phyloP scores from a whole-genome alignment of 2,797 vertebrate species.

The Amblyopsis hoosieri region DNA sequence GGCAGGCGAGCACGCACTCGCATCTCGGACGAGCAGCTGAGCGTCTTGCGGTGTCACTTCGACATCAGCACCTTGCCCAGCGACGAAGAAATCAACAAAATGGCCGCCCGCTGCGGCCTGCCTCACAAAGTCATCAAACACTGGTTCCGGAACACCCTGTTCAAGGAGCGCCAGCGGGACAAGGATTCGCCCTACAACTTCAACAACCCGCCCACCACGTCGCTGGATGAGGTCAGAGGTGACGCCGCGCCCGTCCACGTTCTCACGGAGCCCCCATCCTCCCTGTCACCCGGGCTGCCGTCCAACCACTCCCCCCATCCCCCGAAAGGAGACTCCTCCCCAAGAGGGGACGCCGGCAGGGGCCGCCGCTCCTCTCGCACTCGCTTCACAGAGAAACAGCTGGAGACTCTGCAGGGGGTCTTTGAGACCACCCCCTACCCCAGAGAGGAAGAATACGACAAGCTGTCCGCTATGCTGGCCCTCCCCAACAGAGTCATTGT shows the following conservation, averaged over 20 bases:
- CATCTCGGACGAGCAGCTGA: constrained; percentile 94
- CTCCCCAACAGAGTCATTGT: constrained; percentile 95
- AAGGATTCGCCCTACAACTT: constrained; percentile 99
- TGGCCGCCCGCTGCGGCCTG: constrained; percentile 90
- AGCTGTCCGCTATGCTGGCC: constrained; percentile 89
- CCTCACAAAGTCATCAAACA: constrained; percentile 99
- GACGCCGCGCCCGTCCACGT: constrained; percentile 81
- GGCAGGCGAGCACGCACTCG: constrained; percentile 94
- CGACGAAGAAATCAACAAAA: constrained; percentile 95
- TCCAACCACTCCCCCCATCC: constrained; percentile 45
- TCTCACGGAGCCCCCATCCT: constrained; percentile 65
- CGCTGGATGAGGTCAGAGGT: constrained; percentile 89
- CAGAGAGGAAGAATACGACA: constrained; percentile 97
- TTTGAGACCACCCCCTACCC: constrained; percentile 98
- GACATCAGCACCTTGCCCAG: constrained; percentile 98
- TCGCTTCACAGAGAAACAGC: constrained; percentile 94
- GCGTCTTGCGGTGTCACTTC: constrained; percentile 91
- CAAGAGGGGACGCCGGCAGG: constrained; percentile 88
- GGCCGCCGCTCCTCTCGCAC: constrained; percentile 93
- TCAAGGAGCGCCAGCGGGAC: constrained; percentile 97
- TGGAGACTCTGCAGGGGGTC: constrained; percentile 92
- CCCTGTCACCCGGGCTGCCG: constrained; percentile 56
- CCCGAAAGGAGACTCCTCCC: constrained; percentile 79
- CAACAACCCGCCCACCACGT: constrained; percentile 94
- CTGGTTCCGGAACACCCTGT: constrained; percentile 98